phyloP scores from a whole-genome alignment of 2,888 invertebrate genomes.

The Aradus depressus region DNA sequence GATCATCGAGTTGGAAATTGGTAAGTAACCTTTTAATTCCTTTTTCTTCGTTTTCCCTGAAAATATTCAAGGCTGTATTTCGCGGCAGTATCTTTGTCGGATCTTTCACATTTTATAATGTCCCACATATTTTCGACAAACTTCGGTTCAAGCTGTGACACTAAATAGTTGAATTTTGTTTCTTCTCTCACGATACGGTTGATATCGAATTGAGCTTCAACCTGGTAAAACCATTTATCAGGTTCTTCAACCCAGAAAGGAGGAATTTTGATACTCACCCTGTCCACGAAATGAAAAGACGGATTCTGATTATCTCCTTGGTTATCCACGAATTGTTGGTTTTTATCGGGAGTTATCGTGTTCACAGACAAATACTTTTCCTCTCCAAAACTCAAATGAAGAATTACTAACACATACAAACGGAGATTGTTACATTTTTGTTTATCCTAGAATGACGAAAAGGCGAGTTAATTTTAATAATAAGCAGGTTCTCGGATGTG shows the following conservation, averaged over 20 bases:
- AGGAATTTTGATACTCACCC: constrained; percentile 14
- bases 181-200: not conserved
- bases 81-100: constrained; percentile 3
- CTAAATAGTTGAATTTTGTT: constrained; percentile 16
- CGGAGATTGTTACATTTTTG: too few relatives aligned
- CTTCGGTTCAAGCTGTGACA: too few relatives aligned
- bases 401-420: too few relatives aligned
- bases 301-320: too few relatives aligned
- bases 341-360: too few relatives aligned
- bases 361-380: too few relatives aligned
- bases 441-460: too few relatives aligned
- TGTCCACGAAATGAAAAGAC: not conserved
- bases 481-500: too few relatives aligned
- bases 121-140: constrained; percentile 11
- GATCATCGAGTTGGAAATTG: constrained; percentile 13
- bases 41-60: constrained; percentile 4
- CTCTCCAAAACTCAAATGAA: too few relatives aligned
- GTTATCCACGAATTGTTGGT: too few relatives aligned
- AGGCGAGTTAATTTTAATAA: too few relatives aligned
- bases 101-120: not conserved
- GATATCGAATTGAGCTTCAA: constrained; percentile 14
- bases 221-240: constrained; percentile 13
- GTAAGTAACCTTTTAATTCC: constrained; percentile 1
- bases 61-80: constrained; percentile 8
- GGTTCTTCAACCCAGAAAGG: too few relatives aligned